phyloP scores from a whole-genome alignment of 2,113 vertebrate genomes.

The Tonatia bakeri region DNA sequence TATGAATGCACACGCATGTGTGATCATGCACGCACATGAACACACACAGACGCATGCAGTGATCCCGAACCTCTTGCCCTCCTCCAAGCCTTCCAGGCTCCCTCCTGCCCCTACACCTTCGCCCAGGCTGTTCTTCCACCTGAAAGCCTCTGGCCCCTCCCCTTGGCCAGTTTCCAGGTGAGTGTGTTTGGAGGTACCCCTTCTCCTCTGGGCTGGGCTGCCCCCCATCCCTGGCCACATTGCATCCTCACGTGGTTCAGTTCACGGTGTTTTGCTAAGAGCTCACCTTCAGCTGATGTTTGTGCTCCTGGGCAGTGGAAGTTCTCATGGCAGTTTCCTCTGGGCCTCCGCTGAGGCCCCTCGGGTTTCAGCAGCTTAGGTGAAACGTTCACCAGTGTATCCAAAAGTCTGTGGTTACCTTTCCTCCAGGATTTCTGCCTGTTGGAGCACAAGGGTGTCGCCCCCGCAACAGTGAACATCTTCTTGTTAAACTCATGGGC shows the following conservation, averaged over 20 bases:
- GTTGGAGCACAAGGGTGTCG: not conserved
- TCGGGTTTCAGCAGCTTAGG: not conserved
- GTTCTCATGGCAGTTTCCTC: not conserved
- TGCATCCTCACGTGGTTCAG: not conserved
- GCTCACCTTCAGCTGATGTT: not conserved
- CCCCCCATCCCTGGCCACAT: not conserved
- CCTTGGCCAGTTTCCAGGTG: no score
- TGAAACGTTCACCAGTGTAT: no score
- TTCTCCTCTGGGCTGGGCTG: not conserved
- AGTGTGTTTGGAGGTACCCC: not conserved
- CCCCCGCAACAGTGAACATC: not conserved
- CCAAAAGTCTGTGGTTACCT: not conserved
- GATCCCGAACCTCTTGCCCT: not conserved
- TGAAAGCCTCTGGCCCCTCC: not conserved
- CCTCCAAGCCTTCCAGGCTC: not conserved
- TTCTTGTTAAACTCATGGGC: not conserved
- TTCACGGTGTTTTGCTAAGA: not conserved
- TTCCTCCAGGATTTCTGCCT: not conserved
- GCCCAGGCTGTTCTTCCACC: not conserved
- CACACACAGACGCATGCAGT: not conserved
- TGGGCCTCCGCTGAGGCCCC: not conserved
- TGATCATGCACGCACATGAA: no score
- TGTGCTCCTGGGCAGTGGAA: no score
- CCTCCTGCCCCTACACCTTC: not conserved
- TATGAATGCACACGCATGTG: no score